Conservation (phyloP, 2,888 invertebrate genomes). For the Bellardia pandia region DNA sequence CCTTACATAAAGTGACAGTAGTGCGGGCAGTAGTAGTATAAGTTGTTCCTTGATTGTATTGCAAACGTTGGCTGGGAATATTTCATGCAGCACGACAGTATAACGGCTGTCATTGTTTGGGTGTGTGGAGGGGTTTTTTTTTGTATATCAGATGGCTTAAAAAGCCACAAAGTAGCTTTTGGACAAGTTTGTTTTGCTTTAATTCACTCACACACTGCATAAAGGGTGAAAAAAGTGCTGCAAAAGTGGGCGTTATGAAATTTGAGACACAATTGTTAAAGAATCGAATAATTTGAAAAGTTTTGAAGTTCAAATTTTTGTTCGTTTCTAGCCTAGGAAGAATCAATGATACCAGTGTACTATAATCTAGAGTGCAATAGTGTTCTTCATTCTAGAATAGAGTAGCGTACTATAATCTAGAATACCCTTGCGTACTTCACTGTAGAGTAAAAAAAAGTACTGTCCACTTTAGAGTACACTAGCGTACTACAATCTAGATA, state of each 20-base stretch:
- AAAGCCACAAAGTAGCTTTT: slow-evolving; percentile 82
- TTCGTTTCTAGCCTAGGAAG: too few species aligned
- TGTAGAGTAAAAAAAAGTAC: too few species aligned
- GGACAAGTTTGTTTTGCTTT: slow-evolving; percentile 75
- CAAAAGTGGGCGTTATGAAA: background rate
- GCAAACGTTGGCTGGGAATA: slow-evolving; percentile 14
- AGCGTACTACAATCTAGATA: too few species aligned
- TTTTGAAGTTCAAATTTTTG: too few species aligned
- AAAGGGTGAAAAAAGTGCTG: background rate
- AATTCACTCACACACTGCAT: slow-evolving; percentile 16
- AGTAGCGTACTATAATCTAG: too few species aligned
- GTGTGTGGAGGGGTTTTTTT: slow-evolving; percentile 45
- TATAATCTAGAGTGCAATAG: too few species aligned
- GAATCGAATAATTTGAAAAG: too few species aligned
- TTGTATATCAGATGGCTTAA: slow-evolving; percentile 70
- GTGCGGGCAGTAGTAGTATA: slow-evolving; percentile 26
- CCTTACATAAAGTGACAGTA: background rate
- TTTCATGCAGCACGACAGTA: slow-evolving; percentile 36
- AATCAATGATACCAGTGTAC: too few species aligned
- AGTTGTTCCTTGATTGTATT: slow-evolving; percentile 61
- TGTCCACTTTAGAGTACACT: too few species aligned
- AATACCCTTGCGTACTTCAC: too few species aligned
- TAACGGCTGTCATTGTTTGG: slow-evolving; percentile 42
- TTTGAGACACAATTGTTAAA: background rate
- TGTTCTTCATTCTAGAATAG: too few species aligned